Evolutionary conservation across 2,797 vertebrate species (phyloP).

Genomic region (Squalus acanthias): DNA sequence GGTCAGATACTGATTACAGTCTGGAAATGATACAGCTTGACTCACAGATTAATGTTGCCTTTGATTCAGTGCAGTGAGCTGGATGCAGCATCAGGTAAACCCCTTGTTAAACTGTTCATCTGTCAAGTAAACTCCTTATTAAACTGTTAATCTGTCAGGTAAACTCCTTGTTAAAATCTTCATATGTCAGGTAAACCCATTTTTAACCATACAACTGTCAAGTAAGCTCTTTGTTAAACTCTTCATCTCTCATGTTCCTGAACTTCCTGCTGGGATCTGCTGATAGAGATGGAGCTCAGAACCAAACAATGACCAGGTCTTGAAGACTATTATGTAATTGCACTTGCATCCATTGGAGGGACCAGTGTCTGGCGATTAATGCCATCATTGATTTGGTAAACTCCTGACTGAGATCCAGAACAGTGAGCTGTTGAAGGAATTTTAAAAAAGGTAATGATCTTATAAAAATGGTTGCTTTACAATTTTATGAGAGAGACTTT

Average conservation of each 20-base stretch:
- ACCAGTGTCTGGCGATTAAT: neutral
- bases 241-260: slow-evolving; percentile 1
- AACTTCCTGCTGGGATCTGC: neutral
- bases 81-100: slow-evolving; percentile 27
- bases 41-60: slow-evolving; percentile 28
- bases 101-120: slow-evolving; percentile 36
- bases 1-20: slow-evolving; percentile 29
- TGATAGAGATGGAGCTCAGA: neutral
- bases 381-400: neutral
- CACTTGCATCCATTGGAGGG: neutral
- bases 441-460: neutral
- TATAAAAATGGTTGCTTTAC: neutral
- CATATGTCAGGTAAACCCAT: slow-evolving; percentile 1
- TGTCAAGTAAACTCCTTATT: slow-evolving; percentile 34
- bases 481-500: neutral
- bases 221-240: slow-evolving; percentile 14
- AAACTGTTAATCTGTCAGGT: slow-evolving; percentile 31
- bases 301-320: neutral
- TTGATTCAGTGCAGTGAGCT: slow-evolving; percentile 34
- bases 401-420: too few species aligned
- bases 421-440: neutral
- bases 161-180: slow-evolving; percentile 21
- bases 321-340: neutral
- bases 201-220: slow-evolving; percentile 25
- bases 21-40: slow-evolving; percentile 22